Percentiles rank a stretch among this genome's conserved stretches.
These are phyloP conservation scores for Himalopsyche anomala DNA, from an alignment of 2,888 invertebrate species.

Conservation along the genomic window DNA sequence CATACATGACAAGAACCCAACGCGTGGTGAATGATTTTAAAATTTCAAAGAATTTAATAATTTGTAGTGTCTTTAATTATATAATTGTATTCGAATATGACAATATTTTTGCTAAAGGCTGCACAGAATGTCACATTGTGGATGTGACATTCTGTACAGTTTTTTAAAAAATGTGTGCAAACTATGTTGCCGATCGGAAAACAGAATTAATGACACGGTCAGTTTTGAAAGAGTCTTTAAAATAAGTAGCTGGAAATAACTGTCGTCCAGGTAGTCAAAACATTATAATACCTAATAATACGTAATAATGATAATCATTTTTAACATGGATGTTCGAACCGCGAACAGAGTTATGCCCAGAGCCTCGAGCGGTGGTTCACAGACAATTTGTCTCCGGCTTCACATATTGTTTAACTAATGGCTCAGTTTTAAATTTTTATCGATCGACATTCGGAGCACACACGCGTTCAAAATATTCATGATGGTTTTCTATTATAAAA, in stretches of 20 bases:
- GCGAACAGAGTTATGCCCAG: conserved; percentile 52
- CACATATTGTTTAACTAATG: neutral
- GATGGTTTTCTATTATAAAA: neutral
- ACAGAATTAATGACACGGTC: neutral
- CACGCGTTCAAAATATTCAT: neutral
- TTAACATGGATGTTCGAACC: conserved; percentile 58
- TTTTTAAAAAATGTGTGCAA: neutral
- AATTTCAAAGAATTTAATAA: too few species aligned
- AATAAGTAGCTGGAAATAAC: conserved; percentile 54
- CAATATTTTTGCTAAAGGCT: too few species aligned
- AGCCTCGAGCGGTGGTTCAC: conserved; percentile 33
- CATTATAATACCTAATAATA: conserved; percentile 65
- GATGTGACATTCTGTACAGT: too few species aligned
- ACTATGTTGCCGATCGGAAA: neutral
- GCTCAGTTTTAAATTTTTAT: conserved; percentile 6
- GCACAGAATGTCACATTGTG: too few species aligned
- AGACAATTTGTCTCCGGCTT: conserved; percentile 37
- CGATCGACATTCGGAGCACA: conserved; percentile 27
- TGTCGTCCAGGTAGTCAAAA: conserved; percentile 62
- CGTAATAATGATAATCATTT: conserved; percentile 64
- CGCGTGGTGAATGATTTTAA: too few species aligned
- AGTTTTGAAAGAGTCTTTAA: neutral
- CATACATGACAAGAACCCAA: too few species aligned
- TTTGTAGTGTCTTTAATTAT: too few species aligned
- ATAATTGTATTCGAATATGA: too few species aligned